phyloP scores from a whole-genome alignment of 2,113 vertebrate species.

The Sterrhoptilus dennistouni region DNA sequence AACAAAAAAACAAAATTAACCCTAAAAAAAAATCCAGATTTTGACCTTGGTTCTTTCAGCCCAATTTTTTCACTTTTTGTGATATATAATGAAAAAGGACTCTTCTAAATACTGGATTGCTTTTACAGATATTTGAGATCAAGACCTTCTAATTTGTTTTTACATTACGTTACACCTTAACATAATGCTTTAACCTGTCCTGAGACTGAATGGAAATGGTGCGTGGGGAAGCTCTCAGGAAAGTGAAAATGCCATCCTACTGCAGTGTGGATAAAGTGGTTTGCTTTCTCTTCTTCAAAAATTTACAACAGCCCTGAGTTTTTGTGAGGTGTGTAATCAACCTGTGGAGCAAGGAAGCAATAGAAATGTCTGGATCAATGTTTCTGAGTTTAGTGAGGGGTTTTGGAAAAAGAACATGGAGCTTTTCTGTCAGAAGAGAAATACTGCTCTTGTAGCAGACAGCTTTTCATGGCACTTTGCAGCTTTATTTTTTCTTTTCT shows the following conservation, averaged over 20 bases:
- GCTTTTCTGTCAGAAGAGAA: constrained; percentile 51
- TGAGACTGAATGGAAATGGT: neutral
- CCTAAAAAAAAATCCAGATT: neutral
- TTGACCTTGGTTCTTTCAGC: neutral
- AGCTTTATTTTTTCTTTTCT: constrained; percentile 50
- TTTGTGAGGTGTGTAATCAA: constrained; percentile 53
- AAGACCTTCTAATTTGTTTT: neutral
- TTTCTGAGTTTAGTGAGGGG: constrained; percentile 50
- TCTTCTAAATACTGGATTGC: neutral
- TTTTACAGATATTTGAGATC: neutral
- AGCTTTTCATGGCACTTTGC: constrained; percentile 28
- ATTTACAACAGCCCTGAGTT: constrained; percentile 46
- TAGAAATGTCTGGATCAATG: constrained; percentile 64
- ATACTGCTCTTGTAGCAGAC: constrained; percentile 32
- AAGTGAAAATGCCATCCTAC: neutral
- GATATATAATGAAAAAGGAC: neutral
- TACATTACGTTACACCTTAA: neutral
- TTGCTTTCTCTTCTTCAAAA: neutral
- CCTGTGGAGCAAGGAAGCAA: constrained; percentile 47
- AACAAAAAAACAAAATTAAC: too few species aligned
- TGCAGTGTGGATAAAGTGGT: neutral
- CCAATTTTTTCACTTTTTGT: neutral
- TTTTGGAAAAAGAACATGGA: constrained; percentile 41
- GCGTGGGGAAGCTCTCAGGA: neutral
- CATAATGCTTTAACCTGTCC: neutral